These are phyloP conservation scores for Coilia nasus DNA, from an alignment of 2,797 vertebrate species.

Conservation along the genomic window DNA sequence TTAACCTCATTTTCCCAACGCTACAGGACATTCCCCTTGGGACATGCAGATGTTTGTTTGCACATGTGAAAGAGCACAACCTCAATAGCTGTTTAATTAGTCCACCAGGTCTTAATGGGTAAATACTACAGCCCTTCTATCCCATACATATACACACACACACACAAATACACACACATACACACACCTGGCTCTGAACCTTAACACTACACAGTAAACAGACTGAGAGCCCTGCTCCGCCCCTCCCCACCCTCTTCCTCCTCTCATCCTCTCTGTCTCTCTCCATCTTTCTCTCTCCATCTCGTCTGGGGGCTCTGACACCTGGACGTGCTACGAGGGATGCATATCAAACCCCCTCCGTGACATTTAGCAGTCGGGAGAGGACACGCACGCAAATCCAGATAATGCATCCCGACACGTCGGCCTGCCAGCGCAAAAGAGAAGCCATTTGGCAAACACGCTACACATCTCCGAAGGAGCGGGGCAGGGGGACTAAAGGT, in stretches of 20 bases:
- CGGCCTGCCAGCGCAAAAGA: slow-evolving; percentile 52
- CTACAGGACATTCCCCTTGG: neutral
- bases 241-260: neutral
- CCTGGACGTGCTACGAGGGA: slow-evolving; percentile 56
- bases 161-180: slow-evolving; percentile 14
- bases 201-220: neutral
- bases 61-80: slow-evolving; percentile 3
- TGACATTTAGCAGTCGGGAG: slow-evolving; percentile 66
- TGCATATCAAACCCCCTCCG: slow-evolving; percentile 63
- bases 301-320: slow-evolving; percentile 40
- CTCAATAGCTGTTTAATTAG: slow-evolving; percentile 35
- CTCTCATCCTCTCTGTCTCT: neutral
- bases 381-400: slow-evolving; percentile 62
- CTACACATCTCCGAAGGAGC: slow-evolving; percentile 38
- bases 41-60: slow-evolving; percentile 14
- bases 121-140: slow-evolving; percentile 27
- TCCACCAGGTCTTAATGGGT: slow-evolving; percentile 28
- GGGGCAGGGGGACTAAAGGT: slow-evolving; percentile 51
- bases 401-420: slow-evolving; percentile 56
- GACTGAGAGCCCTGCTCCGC: neutral
- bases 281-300: neutral
- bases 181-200: neutral
- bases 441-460: slow-evolving; percentile 49
- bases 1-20: slow-evolving; percentile 8
- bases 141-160: slow-evolving; percentile 8